These are phyloP conservation scores for Byasa hedistus DNA, from an alignment of 2,888 invertebrate species.

Conservation along the genomic window DNA sequence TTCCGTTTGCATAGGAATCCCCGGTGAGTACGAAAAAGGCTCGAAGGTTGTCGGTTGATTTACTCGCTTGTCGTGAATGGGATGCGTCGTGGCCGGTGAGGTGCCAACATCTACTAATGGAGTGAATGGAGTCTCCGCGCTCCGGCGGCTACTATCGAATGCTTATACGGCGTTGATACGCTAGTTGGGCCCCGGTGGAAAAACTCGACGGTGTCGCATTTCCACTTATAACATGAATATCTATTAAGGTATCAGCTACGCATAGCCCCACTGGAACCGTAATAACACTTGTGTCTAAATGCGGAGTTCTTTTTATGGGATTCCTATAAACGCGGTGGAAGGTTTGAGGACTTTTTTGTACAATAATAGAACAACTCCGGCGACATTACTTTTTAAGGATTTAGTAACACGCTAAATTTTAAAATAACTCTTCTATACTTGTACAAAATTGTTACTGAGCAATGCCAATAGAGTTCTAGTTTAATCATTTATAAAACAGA, in stretches of 20 bases:
- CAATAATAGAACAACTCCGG: background rate
- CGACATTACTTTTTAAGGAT: constrained; percentile 1
- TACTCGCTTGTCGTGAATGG: constrained; percentile 75
- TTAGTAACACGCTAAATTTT: constrained; percentile 1
- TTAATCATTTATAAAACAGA: background rate
- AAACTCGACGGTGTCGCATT: constrained; percentile 47
- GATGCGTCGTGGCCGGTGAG: constrained; percentile 71
- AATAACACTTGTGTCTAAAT: constrained; percentile 26
- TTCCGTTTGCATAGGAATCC: constrained; percentile 65
- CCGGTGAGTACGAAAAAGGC: constrained; percentile 60
- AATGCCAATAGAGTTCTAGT: background rate
- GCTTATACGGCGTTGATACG: constrained; percentile 38
- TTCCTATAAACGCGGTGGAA: constrained; percentile 5
- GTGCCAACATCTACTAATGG: constrained; percentile 72
- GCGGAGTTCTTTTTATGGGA: constrained; percentile 15
- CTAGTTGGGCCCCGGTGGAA: constrained; percentile 42
- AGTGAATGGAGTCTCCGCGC: constrained; percentile 60
- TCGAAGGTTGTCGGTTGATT: constrained; percentile 67
- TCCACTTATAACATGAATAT: constrained; percentile 43
- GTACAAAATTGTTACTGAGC: background rate
- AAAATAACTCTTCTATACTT: background rate
- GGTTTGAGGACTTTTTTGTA: background rate
- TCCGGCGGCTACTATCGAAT: constrained; percentile 41
- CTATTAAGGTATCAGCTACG: constrained; percentile 35
- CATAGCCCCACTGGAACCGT: constrained; percentile 34